These are phyloP conservation scores for Poecile atricapillus DNA, from an alignment of 2,113 vertebrate species.

Conservation along the genomic window DNA sequence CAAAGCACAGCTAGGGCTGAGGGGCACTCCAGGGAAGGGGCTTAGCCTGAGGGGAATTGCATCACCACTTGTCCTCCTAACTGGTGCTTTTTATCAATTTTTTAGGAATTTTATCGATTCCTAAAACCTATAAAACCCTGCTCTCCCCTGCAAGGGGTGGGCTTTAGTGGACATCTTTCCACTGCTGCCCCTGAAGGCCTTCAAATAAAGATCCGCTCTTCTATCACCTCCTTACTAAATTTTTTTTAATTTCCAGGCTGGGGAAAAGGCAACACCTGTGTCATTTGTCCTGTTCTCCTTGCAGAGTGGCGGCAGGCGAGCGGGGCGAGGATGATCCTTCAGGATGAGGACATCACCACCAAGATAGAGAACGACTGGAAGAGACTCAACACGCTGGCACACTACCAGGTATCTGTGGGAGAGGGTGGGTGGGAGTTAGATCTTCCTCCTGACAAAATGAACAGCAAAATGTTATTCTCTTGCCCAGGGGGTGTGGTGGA, in stretches of 20 bases:
- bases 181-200: too few species aligned
- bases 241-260: neutral
- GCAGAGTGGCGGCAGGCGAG: slow-evolving; percentile 82
- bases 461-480: neutral
- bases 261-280: neutral
- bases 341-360: slow-evolving; percentile 83
- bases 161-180: neutral
- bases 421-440: neutral
- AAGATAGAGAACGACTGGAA: slow-evolving; percentile 87
- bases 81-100: neutral
- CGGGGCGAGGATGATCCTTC: slow-evolving; percentile 78
- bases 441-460: neutral
- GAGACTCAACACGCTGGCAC: slow-evolving; percentile 75
- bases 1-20: neutral
- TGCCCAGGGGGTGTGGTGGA: neutral
- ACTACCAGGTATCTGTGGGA: slow-evolving; percentile 69
- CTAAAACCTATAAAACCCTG: too few species aligned
- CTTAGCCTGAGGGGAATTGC: neutral
- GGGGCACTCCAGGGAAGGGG: neutral
- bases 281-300: neutral
- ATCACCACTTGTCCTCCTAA: neutral
- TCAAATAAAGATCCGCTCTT: rapidly evolving
- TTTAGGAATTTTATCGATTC: too few species aligned
- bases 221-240: neutral
- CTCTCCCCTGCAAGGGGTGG: too few species aligned